Evolutionary conservation across 2,797 vertebrate genomes (phyloP).

Genomic region (Pempheris klunzingeri): DNA sequence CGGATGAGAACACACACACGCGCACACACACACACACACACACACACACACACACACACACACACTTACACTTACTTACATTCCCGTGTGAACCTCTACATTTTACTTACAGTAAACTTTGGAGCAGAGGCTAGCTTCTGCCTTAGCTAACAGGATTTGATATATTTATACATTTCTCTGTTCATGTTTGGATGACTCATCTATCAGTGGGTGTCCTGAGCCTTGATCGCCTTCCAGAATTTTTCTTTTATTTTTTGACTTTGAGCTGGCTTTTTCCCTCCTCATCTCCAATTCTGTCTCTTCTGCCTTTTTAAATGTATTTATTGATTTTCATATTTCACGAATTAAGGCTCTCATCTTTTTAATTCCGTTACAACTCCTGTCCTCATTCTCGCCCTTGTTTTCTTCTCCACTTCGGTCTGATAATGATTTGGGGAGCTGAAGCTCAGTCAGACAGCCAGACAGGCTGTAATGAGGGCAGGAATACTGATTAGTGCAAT

Average conservation of each 20-base stretch:
- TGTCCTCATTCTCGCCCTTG: slow-evolving; percentile 24
- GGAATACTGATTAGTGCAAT: slow-evolving; percentile 45
- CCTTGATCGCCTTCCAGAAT: slow-evolving; percentile 75
- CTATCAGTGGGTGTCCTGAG: slow-evolving; percentile 73
- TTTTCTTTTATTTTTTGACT: slow-evolving; percentile 40
- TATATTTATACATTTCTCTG: slow-evolving; percentile 73
- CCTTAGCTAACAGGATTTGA: slow-evolving; percentile 68
- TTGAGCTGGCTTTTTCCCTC: slow-evolving; percentile 46
- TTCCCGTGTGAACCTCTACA: slow-evolving; percentile 49
- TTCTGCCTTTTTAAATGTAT: slow-evolving; percentile 31
- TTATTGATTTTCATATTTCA: slow-evolving; percentile 56
- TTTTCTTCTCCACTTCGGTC: slow-evolving; percentile 21
- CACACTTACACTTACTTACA: neutral
- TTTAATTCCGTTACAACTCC: slow-evolving; percentile 17
- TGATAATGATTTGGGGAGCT: slow-evolving; percentile 40
- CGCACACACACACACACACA: slow-evolving; percentile 4
- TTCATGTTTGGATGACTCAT: slow-evolving; percentile 76
- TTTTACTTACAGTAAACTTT: slow-evolving; percentile 53
- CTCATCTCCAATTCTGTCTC: slow-evolving; percentile 36
- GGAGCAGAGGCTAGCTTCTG: slow-evolving; percentile 38
- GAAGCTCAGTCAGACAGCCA: slow-evolving; percentile 26
- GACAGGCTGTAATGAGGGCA: slow-evolving; percentile 41
- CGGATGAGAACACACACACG: slow-evolving; percentile 18
- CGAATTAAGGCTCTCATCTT: slow-evolving; percentile 14
- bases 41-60: neutral